phyloP scores from a whole-genome alignment of 1,140 invertebrate species.

The Oedothorax gibbosus region DNA sequence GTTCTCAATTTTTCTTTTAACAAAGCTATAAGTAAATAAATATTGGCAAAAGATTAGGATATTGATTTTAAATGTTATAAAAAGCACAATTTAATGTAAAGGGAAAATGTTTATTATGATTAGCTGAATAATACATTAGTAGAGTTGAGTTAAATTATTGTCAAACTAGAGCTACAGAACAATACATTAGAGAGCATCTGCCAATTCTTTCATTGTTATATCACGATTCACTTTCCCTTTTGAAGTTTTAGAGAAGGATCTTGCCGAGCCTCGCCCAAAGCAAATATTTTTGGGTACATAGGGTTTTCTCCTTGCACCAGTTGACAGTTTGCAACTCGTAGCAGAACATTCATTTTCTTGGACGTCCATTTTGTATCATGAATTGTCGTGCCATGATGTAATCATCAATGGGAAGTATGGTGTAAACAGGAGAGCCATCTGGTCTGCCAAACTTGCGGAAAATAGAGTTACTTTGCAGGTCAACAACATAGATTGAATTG shows the following conservation, averaged over 20 bases:
- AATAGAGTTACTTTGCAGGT: constrained; percentile 82
- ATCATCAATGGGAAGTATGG: constrained; percentile 79
- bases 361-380: constrained; percentile 43
- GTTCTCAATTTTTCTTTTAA: too few relatives aligned
- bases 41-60: too few relatives aligned
- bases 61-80: too few relatives aligned
- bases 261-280: constrained; percentile 43
- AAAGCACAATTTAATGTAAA: too few relatives aligned
- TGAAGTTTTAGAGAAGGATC: constrained; percentile 33
- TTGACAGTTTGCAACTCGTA: background rate
- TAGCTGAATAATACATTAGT: too few relatives aligned
- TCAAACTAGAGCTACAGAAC: too few relatives aligned
- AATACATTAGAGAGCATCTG: constrained; percentile 22
- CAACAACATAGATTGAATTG: constrained; percentile 81
- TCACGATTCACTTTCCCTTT: background rate
- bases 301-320: background rate
- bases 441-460: constrained; percentile 81
- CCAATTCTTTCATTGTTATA: constrained; percentile 52
- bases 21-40: too few relatives aligned
- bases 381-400: constrained; percentile 85
- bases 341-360: background rate
- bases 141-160: too few relatives aligned
- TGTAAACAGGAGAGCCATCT: constrained; percentile 83
- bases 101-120: too few relatives aligned
- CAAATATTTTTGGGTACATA: constrained; percentile 35